Evolutionary conservation across 2,797 vertebrate species (phyloP), one percentile per base, ranked within the genome.

Genomic region (Falco rusticolus): DNA sequence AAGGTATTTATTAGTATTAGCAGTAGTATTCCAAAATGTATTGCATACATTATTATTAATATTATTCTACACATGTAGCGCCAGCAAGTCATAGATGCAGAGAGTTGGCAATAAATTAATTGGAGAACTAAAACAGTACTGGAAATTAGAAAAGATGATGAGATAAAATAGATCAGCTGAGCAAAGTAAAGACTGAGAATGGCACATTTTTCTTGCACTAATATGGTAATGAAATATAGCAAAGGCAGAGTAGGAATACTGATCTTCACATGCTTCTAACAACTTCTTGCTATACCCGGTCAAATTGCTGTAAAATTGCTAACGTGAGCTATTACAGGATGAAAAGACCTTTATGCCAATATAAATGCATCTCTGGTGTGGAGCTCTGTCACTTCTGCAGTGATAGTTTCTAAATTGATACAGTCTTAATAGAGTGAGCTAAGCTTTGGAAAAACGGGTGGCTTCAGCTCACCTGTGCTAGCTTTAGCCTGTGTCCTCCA

Each of bases 41-140:
- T 89, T 37, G 22, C 43, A 24, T 20, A 2, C 66, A 54, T 84
- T 93, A 65, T 94, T 95, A 70, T 63, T 89, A 88, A 74, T 70
- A 65, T 43, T 50, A 66, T 93, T 89, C 71, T 66, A 53, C 71
- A 64, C 45, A 25, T 95, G 79, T 78, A 77, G 45, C 77, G 71
- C 57, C 81, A 95, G 78, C 64, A 95, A 83, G 83, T 92, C 39
- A 60, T 21, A 89, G 45, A 60, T 94, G 53, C 26, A 64, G 50
- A 75, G n/a, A 74, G 26, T 31, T 85, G 45, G 71, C 75, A 92
- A 78, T 84, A 89, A 83, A 90, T 85, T 95, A 87, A 91, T 71
- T 88, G 54, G 50, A 65, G n/a, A 86, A 84, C 34, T 94, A 65
- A 94, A 87, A 82, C 86, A 66, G 68, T 68, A 53, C 39, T 90